Evolutionary conservation across 2,113 vertebrate genomes (phyloP), one percentile per base, ranked within the genome.

Genomic region (Megaleporinus macrocephalus): DNA sequence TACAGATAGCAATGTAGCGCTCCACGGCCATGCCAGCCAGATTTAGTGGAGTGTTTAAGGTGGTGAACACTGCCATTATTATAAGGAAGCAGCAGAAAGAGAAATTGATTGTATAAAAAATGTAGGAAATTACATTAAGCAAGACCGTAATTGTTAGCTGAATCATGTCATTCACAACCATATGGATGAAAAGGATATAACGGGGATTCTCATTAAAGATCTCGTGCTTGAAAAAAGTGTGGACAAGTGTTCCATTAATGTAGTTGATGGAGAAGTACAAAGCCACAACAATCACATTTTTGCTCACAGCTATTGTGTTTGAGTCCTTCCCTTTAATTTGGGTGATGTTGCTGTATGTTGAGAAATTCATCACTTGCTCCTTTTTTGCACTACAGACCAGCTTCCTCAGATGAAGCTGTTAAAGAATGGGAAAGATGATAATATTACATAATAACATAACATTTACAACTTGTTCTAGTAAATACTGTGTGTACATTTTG

Each of bases 251-350:
- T 1, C 51, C 85, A 14, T 93, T 92, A 86, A 94, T 87, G 79
- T 90, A 94, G 87, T 88, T 90, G 85, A 93, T 91, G 79, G 78
- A 83, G 33, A 94, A 79, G 27, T 91, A 84, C 9, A 94, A 83
- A 53, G 61, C 29, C 22, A 93, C 0, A 13, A 94, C 89, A 0
- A 93, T 80, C 33, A 92, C 59, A 51, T 93, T 94, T 69, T 88
- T 94, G 33, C 80, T 30, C 72, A 93, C 73, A 0, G 88, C 89
- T 68, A 86, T 84, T 33, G 49, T 4, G 2, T 89, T 87, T 1
- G 89, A 75, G 63, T 94, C 93, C 65, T 84, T 61, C 47, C 0
- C 4, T 14, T 59, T 76, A 61, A 22, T 65, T 49, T 81, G 85
- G 24, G 61, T 70, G 55, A 71, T 26, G 55, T 82, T 74, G 22